phyloP scores from a whole-genome alignment of 2,888 invertebrate species.

The Scaptomyza cyrtandrae region DNA sequence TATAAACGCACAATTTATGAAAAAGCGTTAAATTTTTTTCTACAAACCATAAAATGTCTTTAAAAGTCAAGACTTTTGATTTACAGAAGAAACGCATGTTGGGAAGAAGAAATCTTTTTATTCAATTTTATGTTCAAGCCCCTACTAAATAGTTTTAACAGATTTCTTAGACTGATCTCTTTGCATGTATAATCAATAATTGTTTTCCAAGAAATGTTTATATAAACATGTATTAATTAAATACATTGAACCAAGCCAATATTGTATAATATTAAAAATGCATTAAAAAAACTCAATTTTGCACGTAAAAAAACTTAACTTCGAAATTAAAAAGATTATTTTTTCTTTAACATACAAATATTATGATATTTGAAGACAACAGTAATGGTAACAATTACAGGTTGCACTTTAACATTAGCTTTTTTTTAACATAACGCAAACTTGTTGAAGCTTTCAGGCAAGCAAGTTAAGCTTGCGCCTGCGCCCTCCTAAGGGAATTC shows the following conservation, averaged over 20 bases:
- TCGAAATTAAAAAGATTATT: too few relatives aligned
- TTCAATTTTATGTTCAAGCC: neutral
- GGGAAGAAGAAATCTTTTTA: neutral
- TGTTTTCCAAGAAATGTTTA: too few relatives aligned
- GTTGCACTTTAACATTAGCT: conserved; percentile 30
- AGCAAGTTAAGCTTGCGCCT: conserved; percentile 25
- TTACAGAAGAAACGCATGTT: neutral
- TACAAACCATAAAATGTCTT: neutral
- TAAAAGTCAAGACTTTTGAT: neutral
- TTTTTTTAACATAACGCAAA: conserved; percentile 19
- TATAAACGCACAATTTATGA: neutral
- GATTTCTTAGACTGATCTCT: neutral
- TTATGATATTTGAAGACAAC: neutral
- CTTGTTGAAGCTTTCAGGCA: conserved; percentile 1
- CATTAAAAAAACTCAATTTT: neutral
- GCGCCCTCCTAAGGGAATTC: conserved; percentile 18
- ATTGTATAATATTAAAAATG: neutral
- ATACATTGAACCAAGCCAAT: neutral
- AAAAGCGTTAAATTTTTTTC: neutral
- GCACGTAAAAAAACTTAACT: neutral
- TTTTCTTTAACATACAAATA: neutral
- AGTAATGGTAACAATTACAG: neutral
- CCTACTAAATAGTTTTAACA: neutral
- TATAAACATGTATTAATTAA: neutral
- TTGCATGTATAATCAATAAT: neutral